Evolutionary conservation across 2,888 invertebrate genomes (phyloP).

Genomic region (Pseudeuparius sepicola): DNA sequence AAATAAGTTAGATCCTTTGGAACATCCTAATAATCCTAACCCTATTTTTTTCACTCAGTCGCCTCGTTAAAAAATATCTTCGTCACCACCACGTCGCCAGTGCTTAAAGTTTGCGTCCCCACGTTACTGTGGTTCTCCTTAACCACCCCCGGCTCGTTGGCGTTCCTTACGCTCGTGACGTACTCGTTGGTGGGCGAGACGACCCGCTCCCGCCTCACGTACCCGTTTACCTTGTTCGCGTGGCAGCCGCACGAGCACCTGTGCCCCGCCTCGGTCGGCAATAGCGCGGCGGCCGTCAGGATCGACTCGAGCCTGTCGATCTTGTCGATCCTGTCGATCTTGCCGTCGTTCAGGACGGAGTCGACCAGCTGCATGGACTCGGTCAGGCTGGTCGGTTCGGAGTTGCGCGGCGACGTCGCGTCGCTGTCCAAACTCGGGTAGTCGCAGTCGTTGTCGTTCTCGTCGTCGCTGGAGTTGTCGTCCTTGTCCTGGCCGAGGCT

Average conservation of each 20-base stretch:
- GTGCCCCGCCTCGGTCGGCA: constrained; percentile 43
- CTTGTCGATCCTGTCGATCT: constrained; percentile 75
- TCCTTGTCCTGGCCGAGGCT: constrained; percentile 62
- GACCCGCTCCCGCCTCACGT: constrained; percentile 30
- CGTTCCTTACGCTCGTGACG: constrained; percentile 25
- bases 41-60: constrained; percentile 25
- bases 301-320: constrained; percentile 82
- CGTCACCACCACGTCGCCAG: constrained; percentile 86
- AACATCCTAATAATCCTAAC: no score
- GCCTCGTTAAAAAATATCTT: constrained; percentile 51
- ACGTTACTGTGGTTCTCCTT: constrained; percentile 45
- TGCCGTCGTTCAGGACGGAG: constrained; percentile 69
- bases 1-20: no score
- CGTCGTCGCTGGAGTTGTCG: constrained; percentile 64
- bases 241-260: constrained; percentile 45
- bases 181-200: constrained; percentile 34
- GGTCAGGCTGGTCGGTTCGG: constrained; percentile 71
- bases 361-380: constrained; percentile 87
- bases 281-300: constrained; percentile 65
- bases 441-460: constrained; percentile 60
- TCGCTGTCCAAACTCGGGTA: constrained; percentile 77
- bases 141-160: constrained; percentile 37
- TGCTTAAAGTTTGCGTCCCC: constrained; percentile 77
- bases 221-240: constrained; percentile 27
- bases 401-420: constrained; percentile 59